phyloP scores from a whole-genome alignment of 2,113 vertebrate species.

The Lophochroa leadbeateri region DNA sequence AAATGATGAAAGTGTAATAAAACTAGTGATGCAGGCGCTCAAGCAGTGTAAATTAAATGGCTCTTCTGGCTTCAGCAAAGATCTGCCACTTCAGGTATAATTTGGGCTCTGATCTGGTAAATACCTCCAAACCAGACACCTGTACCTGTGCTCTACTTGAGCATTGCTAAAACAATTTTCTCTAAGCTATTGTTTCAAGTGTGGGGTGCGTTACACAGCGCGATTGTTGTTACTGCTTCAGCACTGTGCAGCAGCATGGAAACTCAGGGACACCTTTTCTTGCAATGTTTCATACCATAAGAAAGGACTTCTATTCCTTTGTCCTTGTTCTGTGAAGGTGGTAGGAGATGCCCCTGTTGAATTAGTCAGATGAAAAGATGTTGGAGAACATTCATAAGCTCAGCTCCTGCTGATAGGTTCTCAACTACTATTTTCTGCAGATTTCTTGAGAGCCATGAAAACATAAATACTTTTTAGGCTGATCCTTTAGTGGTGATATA shows the following conservation, averaged over 20 bases:
- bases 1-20: conserved; percentile 10
- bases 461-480: neutral
- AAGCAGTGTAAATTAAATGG: neutral
- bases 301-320: neutral
- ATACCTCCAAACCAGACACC: neutral
- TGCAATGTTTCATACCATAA: neutral
- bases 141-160: neutral
- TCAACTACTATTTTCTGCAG: neutral
- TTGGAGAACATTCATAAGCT: neutral
- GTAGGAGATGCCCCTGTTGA: neutral
- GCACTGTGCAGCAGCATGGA: neutral
- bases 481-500: neutral
- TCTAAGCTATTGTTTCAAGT: neutral
- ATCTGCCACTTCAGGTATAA: neutral
- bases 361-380: neutral
- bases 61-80: neutral
- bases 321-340: fast-evolving
- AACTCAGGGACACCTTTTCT: neutral
- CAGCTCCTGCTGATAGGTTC: neutral
- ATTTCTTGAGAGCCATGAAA: neutral
- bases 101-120: neutral
- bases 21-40: neutral
- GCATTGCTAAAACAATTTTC: neutral
- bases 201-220: neutral
- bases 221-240: neutral